Evolutionary conservation across 2,113 vertebrate genomes (phyloP), one percentile per base, ranked within the genome.

Genomic region (Hassar affinis): DNA sequence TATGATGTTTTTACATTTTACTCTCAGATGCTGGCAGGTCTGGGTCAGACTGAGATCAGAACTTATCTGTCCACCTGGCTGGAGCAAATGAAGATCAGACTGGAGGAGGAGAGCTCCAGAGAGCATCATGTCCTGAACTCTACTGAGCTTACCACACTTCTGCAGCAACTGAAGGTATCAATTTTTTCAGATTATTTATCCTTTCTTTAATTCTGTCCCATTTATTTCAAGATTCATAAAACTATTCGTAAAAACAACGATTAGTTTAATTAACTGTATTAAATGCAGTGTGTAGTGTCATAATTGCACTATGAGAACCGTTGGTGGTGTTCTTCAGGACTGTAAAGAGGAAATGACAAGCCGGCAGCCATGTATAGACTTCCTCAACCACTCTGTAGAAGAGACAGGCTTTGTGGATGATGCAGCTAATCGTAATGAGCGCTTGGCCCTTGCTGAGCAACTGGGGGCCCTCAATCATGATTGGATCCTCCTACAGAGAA

Each of bases 321-420:
- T 56, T 81, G 27, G 81, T 84, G 33, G 38, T 15, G 78, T 81
- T 88, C 64, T 22, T 22, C 82, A 99, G 98, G 95, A 89, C 72
- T 92, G 93, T 49, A 92, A 94, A 90, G 93, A 93, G 87, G 95
- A 95, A 87, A 85, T 95, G 90, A 90, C 90, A 87, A 94, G 92
- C 0, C 95, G 93, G 45, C 96, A 97, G 85, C 93, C 94, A 86
- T 90, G 93, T 1, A 92, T 97, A 0, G 96, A 99, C 82, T 96
- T 94, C 85, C 93, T 99, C 80, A 96, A 96, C 89, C 95, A 98
- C 91, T 95, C 95, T 0, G 88, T 95, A 33, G 92, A 95, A 85
- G 94, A 93, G 88, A 86, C 91, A 66, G 90, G 90, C 75, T 94
- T 90, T 69, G 91, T 86, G 11, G 93, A 96, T 0, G 89, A 94